phyloP scores from a whole-genome alignment of 2,797 vertebrate species.

The Acanthiza pusilla region DNA sequence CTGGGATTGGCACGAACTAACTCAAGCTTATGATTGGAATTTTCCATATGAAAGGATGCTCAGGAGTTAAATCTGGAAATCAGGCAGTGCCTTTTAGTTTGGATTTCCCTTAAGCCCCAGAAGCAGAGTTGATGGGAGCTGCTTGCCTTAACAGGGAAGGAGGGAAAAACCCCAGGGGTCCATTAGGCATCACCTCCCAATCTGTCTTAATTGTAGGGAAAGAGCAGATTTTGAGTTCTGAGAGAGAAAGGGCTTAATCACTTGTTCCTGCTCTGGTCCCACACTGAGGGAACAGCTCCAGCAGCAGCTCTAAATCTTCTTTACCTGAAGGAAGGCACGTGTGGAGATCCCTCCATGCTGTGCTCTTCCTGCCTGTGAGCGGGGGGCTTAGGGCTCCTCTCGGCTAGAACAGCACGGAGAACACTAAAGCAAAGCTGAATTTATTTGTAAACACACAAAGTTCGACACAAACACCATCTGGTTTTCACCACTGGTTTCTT shows the following conservation, averaged over 20 bases:
- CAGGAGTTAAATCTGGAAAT: not conserved
- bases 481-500: not conserved
- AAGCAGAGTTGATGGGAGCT: not conserved
- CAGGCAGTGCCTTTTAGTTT: not conserved
- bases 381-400: not conserved
- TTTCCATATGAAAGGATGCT: not conserved
- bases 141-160: not conserved
- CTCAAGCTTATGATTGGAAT: not conserved
- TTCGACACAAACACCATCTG: conserved; percentile 18
- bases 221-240: not conserved
- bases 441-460: not conserved
- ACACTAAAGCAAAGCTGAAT: not conserved
- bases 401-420: not conserved
- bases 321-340: not conserved
- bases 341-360: not conserved
- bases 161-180: not conserved
- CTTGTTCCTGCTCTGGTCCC: not conserved
- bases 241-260: not conserved
- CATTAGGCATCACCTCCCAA: not conserved
- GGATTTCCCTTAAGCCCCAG: not conserved
- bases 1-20: not conserved
- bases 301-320: not conserved
- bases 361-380: not conserved
- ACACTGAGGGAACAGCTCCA: not conserved
- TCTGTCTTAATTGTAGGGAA: not conserved